A percentile compares a stretch with the other conserved stretches of the same genome.
Evolutionary conservation across 2,113 vertebrate species (phyloP).

Genomic region (Nymphicus hollandicus): DNA sequence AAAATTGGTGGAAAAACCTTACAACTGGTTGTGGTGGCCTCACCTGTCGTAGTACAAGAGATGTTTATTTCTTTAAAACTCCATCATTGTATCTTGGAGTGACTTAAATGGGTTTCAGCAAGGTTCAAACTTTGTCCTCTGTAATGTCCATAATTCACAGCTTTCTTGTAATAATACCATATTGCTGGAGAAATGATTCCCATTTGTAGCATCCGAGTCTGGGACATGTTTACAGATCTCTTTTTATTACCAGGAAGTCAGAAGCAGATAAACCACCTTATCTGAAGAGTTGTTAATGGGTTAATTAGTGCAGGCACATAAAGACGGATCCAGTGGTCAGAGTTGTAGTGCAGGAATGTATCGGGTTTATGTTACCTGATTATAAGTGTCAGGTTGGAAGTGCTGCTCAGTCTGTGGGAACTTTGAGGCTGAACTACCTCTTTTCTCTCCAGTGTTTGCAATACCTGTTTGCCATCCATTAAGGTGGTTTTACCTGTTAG

Average conservation of each 20-base stretch:
- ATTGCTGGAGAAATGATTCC: neutral
- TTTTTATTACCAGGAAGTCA: neutral
- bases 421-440: neutral
- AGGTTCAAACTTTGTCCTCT: neutral
- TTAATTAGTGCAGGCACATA: constrained; percentile 11
- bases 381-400: neutral
- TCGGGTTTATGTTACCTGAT: neutral
- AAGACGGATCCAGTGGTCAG: neutral
- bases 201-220: neutral
- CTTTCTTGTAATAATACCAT: neutral
- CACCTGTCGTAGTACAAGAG: neutral
- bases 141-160: neutral
- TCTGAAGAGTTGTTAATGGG: constrained; percentile 19
- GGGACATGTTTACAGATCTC: neutral
- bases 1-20: neutral
- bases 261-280: neutral
- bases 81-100: neutral
- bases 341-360: neutral
- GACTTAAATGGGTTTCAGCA: neutral
- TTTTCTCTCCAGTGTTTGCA: neutral
- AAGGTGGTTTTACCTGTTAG: neutral
- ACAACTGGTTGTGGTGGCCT: neutral
- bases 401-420: neutral
- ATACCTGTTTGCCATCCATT: neutral
- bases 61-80: neutral